A percentile compares a stretch with the other conserved stretches of the same genome.
Conservation (phyloP, 2,797 vertebrate genomes). For the Hydrophis major region DNA sequence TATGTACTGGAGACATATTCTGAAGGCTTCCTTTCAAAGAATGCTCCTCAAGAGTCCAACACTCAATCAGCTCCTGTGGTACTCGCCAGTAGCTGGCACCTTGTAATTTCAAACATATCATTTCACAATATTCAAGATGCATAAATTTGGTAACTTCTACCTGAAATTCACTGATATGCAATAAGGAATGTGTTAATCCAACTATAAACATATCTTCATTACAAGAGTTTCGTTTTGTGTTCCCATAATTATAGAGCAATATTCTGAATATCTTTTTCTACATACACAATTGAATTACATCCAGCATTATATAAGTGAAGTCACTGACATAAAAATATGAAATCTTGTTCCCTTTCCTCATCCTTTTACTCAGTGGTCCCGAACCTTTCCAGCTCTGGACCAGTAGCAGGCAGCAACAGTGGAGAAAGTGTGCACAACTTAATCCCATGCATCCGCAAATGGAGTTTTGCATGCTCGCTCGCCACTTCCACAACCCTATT, state of each 20-base stretch:
- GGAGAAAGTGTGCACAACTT: neutral
- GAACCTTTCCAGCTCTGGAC: neutral
- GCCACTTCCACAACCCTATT: neutral
- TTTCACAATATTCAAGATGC: neutral
- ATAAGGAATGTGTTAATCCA: neutral
- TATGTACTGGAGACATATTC: constrained; percentile 65
- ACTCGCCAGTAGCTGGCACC: constrained; percentile 75
- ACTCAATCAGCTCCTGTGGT: constrained; percentile 71
- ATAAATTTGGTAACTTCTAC: neutral
- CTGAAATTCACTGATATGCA: constrained; percentile 17
- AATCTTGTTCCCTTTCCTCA: neutral
- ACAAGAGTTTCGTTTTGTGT: neutral
- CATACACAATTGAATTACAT: neutral
- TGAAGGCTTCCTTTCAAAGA: constrained; percentile 65
- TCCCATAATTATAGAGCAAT: neutral
- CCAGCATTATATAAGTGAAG: neutral
- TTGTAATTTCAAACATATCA: constrained; percentile 47
- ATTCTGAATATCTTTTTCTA: neutral
- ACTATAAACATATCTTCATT: neutral
- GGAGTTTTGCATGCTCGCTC: neutral
- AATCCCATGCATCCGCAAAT: neutral
- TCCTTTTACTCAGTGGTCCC: neutral
- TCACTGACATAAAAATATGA: neutral
- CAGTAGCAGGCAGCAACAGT: neutral
- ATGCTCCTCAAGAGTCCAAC: constrained; percentile 73